Percentiles rank a stretch among this genome's conserved stretches.
These are phyloP conservation scores for Cavia aperea DNA, from an alignment of 2,113 vertebrate species.

Conservation along the genomic window DNA sequence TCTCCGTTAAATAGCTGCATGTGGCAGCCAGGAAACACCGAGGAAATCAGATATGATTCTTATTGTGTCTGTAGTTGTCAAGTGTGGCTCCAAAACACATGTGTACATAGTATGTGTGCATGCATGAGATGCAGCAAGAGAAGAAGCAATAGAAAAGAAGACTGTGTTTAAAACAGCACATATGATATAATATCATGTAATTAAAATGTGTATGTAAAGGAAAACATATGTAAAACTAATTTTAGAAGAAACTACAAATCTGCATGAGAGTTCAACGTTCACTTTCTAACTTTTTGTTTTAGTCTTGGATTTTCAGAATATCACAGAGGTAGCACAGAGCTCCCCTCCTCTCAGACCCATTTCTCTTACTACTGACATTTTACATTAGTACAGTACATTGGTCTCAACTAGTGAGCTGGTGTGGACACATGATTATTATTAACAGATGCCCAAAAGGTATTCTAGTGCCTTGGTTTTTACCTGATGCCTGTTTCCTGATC, in stretches of 20 bases:
- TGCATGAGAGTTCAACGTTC: neutral
- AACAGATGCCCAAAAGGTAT: neutral
- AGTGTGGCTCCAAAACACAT: neutral
- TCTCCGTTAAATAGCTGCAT: neutral
- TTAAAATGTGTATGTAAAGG: neutral
- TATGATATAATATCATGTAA: neutral
- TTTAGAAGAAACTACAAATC: neutral
- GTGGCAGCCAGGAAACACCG: neutral
- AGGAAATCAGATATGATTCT: neutral
- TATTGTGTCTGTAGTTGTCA: neutral
- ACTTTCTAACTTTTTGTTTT: neutral
- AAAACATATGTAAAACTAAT: neutral
- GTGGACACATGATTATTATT: no score
- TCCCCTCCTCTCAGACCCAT: no score
- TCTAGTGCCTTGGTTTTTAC: neutral
- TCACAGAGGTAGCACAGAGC: neutral
- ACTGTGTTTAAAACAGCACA: neutral
- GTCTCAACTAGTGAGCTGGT: neutral
- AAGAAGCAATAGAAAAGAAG: neutral
- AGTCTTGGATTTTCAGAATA: neutral
- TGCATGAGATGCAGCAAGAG: neutral
- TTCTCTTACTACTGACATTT: neutral
- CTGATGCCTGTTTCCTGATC: neutral
- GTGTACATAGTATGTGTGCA: neutral
- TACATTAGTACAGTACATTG: neutral